Evolutionary conservation across 2,113 vertebrate species (phyloP), one percentile per base, ranked within the genome.

Genomic region (Nothoprocta pentlandii): DNA sequence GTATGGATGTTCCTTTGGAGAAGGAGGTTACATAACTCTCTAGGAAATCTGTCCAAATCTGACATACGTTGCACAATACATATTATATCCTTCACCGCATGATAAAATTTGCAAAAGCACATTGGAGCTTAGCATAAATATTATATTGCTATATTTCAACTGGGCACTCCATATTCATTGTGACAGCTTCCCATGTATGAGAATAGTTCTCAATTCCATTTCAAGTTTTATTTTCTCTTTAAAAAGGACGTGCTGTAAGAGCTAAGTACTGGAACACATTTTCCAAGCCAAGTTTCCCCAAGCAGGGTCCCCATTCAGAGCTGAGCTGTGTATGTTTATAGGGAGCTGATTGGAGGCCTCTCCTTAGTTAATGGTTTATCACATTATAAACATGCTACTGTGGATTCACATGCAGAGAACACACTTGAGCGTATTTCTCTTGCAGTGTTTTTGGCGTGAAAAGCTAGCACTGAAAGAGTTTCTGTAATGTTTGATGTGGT

Each of bases 31-130:
- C 66, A 6, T 93, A 95, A 95, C 34, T 53, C 39, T 53, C 41
- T 25, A 53, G 41, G 30, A 95, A 94, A 39, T 79, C 47, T 93
- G 34, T 41, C 61, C 56, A 93, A 32, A 63, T 81, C 47, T 96
- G 90, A 69, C 69, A 62, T 47, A 19, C 20, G 25, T 84, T 94
- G 34, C 44, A 71, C 90, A 95, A 90, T 3, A 6, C 82, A 66
- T 20, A 53, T 46, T 79, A 10, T 88, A 93, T 91, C 41, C 69
- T 84, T 93, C 71, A 75, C 58, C 81, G 30, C 39, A 32, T 87
- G 85, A 94, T 95, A 67, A 96, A 95, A 92, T 87, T 95, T 97
- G 22, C 83, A 97, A 34, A 78, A 89, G 53, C 73, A 76, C 46
- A 25, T 17, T 42, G 73, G 73, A 95, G 41, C 61, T 73, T 32